Evolutionary conservation across 2,113 vertebrate species (phyloP), one percentile per base, ranked within the genome.

Genomic region (Sterna hirundo): DNA sequence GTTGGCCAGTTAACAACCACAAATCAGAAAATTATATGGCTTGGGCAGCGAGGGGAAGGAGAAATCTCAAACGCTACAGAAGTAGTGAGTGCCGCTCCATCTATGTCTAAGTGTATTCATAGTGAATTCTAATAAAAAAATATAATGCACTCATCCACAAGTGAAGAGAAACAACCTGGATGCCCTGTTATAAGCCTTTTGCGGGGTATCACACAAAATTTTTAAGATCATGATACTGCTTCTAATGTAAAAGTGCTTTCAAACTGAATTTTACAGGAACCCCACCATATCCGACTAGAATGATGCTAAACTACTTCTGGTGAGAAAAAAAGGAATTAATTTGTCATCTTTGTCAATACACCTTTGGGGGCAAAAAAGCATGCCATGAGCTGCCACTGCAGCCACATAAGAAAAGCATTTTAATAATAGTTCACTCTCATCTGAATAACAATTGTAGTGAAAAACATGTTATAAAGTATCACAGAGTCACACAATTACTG

Each of bases 91-190:
- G 15, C 19, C 49, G 19, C 34, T 46, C 17, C 12, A 46, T 21
- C 38, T 19, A 21, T 0, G 1, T 12, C 6, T 11, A 60, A 57
- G 30, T 1, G 2, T 15, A 47, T 29, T 62, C 34, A 52, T 3
- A 66, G 21, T 2, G 2, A 88, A 65, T 7, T 30, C 34, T 21
- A 64, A 68, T 1, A 40, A 78, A 83, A 83, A 27, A 54, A 27
- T 12, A 1, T 3, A 30, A 60, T 83, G 40, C 0, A 2, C 4
- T 71, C 12, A 68, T 16, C 55, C 78, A 23, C 6, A 66, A 42
- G 40, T 18, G 38, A 81, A 57, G 18, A 88, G 30, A 82, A 75
- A 55, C 34, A 64, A 82, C 15, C 5, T 8, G 26, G 44, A 42
- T n/a, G 62, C 6, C 2, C 32, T 2, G 3, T 71, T 34, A 26